Evolutionary conservation across 1,140 invertebrate species (phyloP).

Genomic region (Aricia agestis): DNA sequence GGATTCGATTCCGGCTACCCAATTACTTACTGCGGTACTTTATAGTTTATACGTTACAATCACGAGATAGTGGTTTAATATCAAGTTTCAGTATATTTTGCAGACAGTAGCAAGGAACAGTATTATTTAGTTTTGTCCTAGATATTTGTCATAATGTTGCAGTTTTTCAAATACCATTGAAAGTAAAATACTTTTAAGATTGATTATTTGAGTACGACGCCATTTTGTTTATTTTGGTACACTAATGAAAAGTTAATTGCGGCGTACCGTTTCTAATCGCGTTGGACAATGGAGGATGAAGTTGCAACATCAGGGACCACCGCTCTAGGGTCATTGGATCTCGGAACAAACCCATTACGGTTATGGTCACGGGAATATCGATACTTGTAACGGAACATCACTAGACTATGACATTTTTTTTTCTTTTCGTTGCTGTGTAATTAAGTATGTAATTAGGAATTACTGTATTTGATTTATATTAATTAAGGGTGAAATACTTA

Average conservation of each 20-base stretch:
- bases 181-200: background rate
- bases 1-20: conserved; percentile 1
- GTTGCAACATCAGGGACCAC: background rate
- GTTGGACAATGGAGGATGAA: background rate
- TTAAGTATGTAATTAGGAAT: too few relatives aligned
- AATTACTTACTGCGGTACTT: background rate
- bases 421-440: background rate
- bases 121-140: background rate
- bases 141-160: background rate
- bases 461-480: too few relatives aligned
- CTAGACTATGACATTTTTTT: background rate
- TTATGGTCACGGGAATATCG: background rate
- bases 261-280: background rate
- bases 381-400: background rate
- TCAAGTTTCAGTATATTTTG: background rate
- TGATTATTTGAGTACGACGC: background rate
- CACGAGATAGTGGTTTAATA: background rate
- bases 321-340: background rate
- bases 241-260: background rate
- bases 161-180: background rate
- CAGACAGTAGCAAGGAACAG: background rate
- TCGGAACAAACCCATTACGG: background rate
- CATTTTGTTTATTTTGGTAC: background rate
- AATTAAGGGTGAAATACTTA: too few relatives aligned
- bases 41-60: conserved; percentile 1